Evolutionary conservation across 2,888 invertebrate genomes (phyloP).

Genomic region (Patella ulyssiponensis): DNA sequence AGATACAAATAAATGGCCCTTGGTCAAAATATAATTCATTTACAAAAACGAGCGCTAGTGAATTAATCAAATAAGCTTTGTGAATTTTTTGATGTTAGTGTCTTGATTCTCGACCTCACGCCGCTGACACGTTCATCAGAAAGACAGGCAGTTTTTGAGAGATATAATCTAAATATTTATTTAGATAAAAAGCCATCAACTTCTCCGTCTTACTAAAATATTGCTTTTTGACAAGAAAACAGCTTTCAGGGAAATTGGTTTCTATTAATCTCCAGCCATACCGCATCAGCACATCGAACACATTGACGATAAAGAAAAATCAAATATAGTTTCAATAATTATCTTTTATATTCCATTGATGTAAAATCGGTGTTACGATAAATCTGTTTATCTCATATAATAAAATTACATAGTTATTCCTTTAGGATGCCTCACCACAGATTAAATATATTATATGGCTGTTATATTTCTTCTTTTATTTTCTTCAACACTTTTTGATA

Average conservation of each 20-base stretch:
- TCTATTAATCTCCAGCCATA: too few species aligned
- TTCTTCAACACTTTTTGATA: too few species aligned
- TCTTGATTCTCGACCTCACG: not conserved
- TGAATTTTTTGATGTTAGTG: not conserved
- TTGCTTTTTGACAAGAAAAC: conserved; percentile 8
- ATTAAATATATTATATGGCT: too few species aligned
- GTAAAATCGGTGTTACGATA: too few species aligned
- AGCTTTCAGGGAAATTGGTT: conserved; percentile 1
- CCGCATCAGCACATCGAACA: too few species aligned
- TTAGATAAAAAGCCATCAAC: conserved; percentile 1
- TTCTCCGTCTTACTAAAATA: not conserved
- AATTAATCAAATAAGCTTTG: conserved; percentile 9
- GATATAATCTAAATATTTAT: not conserved
- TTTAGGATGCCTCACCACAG: too few species aligned
- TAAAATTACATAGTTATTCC: too few species aligned
- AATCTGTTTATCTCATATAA: too few species aligned
- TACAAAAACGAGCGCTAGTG: not conserved
- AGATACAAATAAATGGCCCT: conserved; percentile 1
- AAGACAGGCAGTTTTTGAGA: not conserved
- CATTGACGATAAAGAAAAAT: too few species aligned
- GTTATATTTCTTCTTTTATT: too few species aligned
- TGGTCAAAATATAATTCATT: conserved; percentile 2
- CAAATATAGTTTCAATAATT: too few species aligned
- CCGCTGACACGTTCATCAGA: not conserved
- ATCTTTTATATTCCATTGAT: too few species aligned